Base-by-base conservation (phyloP, 2,888 invertebrate species). In the Eristalis tenax region DNA sequence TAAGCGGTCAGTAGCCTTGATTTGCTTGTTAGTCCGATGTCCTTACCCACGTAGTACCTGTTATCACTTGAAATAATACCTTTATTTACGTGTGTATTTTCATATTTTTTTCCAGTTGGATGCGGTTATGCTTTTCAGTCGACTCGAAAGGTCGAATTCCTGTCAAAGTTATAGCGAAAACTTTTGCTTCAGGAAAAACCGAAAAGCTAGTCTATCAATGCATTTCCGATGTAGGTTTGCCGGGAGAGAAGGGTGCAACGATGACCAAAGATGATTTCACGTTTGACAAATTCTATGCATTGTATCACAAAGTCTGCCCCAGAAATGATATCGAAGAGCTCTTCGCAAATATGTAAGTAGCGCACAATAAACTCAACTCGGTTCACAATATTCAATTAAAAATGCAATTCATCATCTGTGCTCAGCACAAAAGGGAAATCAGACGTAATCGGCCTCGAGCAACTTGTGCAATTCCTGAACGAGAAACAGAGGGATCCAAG, bases 131-230 rank as follows among this genome's bases (percentile, higher is more conserved):
- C 88, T 98, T 99, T 94, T 95, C 97, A 90, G 97, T 98, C 76
- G 99, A 99, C 92, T 96, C 97, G 50, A 96, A 96, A 91, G 98
- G 98, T 56, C 98, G 98, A 94, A 99, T 99, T 79, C 99, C 99
- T 2, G 98, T 99, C 2, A 97, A 98, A 94, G 97, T 98, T 69
- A 97, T 99, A 43, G 98, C 99, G 76, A 95, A 98, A 92, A 99
- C 99, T 80, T 99, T 99, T 94, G 99, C 99, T 2, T 99, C 99
- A n/a, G 99, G 99, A 68, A 99, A 99, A 94, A 99, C 99, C 4
- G 99, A 99, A 94, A 99, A 98, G 93, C 95, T 99, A 92, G 98
- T 99, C 43, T 99, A 99, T 94, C 99, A 99, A 92, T 98, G 98
- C 93, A 95, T 99, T 89, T 96, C 97, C 74, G 99, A 99, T 91